phyloP scores from a whole-genome alignment of 2,113 vertebrate species.

The Austrofundulus limnaeus region DNA sequence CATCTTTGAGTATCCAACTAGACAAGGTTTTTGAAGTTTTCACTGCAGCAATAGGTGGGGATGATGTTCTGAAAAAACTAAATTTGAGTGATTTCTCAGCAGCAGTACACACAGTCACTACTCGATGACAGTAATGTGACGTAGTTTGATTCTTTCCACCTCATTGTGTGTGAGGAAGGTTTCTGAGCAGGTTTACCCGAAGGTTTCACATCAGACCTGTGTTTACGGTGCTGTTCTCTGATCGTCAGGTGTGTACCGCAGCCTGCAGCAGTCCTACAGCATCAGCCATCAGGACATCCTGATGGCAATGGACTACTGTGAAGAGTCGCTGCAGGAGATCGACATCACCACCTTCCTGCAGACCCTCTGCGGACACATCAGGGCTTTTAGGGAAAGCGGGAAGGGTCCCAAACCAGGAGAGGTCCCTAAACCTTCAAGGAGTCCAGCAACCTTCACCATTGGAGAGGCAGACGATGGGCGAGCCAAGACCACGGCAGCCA shows the following conservation, averaged over 20 bases:
- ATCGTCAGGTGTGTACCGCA: conserved; percentile 86
- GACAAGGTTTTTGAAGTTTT: too few relatives aligned
- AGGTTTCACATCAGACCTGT: too few relatives aligned
- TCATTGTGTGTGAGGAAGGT: too few relatives aligned
- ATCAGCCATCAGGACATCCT: conserved; percentile 90
- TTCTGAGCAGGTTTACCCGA: too few relatives aligned
- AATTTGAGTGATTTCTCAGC: too few relatives aligned
- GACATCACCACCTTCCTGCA: conserved; percentile 93
- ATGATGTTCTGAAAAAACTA: too few relatives aligned
- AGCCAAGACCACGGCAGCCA: conserved; percentile 62
- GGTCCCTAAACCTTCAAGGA: conserved; percentile 25
- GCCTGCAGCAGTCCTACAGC: conserved; percentile 88
- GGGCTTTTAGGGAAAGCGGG: conserved; percentile 77
- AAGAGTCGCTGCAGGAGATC: conserved; percentile 94
- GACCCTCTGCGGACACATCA: conserved; percentile 90
- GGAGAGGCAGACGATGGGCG: conserved; percentile 80
- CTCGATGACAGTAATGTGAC: too few relatives aligned
- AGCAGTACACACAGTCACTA: too few relatives aligned
- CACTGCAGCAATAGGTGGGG: too few relatives aligned
- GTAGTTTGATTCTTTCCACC: too few relatives aligned
- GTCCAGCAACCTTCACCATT: conserved; percentile 79
- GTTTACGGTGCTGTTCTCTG: background rate
- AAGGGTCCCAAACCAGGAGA: conserved; percentile 41
- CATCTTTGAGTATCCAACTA: too few relatives aligned
- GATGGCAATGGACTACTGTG: conserved; percentile 94